Percentiles rank a stretch among this genome's conserved stretches.
phyloP scores from a whole-genome alignment of 2,888 invertebrate species.

The Anarsia innoxiella region DNA sequence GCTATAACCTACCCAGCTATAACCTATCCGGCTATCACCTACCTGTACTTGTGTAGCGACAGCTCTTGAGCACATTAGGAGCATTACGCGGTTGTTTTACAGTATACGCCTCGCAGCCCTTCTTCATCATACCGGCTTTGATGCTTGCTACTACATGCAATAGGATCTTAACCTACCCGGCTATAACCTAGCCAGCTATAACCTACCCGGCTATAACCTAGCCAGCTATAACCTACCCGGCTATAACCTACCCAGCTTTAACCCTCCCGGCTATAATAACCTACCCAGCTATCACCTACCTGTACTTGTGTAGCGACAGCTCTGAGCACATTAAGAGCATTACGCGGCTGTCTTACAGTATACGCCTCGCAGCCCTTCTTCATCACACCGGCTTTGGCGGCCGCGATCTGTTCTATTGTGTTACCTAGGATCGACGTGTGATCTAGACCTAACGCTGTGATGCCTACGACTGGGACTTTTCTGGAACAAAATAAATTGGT shows the following conservation, averaged over 20 bases:
- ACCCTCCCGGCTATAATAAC: too few species aligned
- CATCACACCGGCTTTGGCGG: constrained; percentile 97
- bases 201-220: too few species aligned
- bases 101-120: constrained; percentile 81
- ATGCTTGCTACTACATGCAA: constrained; percentile 97
- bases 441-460: constrained; percentile 93
- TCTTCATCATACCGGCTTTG: constrained; percentile 97
- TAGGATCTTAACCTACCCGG: too few species aligned
- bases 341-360: constrained; percentile 79
- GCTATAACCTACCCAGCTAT: too few species aligned
- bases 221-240: too few species aligned
- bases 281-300: too few species aligned
- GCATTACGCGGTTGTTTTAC: constrained; percentile 78
- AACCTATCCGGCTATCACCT: too few species aligned
- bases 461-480: constrained; percentile 89
- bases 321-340: constrained; percentile 80
- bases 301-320: constrained; percentile 78
- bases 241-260: too few species aligned
- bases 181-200: too few species aligned
- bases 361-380: constrained; percentile 83
- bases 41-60: constrained; percentile 80
- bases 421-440: constrained; percentile 89
- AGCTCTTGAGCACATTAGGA: constrained; percentile 77
- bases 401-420: constrained; percentile 90
- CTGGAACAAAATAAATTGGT: too few species aligned